A percentile compares a stretch with the other conserved stretches of the same genome.
phyloP scores from a whole-genome alignment of 2,888 invertebrate genomes.

The Drosophila peninsularis region DNA sequence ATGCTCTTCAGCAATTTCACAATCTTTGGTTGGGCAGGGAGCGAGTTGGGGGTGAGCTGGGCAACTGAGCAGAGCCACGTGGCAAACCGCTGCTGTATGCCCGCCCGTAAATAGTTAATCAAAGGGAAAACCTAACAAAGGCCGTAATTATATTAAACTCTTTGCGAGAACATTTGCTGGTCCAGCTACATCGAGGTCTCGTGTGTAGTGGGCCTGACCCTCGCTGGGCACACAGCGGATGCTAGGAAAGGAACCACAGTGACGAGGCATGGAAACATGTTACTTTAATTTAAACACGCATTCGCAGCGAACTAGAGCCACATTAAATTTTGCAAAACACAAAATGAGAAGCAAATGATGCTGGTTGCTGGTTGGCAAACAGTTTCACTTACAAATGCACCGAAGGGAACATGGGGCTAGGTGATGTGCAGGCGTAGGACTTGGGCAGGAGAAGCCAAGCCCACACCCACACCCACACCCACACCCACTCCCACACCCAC shows the following conservation, averaged over 20 bases:
- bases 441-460: conserved; percentile 30
- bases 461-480: conserved; percentile 7
- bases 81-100: conserved; percentile 18
- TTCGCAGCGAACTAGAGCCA: conserved; percentile 21
- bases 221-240: neutral
- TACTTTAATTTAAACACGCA: conserved; percentile 8
- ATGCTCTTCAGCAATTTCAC: neutral
- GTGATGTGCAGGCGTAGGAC: conserved; percentile 10
- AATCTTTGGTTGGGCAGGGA: neutral
- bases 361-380: conserved; percentile 50
- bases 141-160: conserved; percentile 64
- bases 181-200: conserved; percentile 1
- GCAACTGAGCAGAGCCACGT: conserved; percentile 2
- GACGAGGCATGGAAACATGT: neutral
- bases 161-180: conserved; percentile 26
- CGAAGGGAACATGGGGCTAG: conserved; percentile 23
- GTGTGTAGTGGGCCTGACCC: neutral
- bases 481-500: conserved; percentile 28
- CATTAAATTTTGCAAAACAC: conserved; percentile 72
- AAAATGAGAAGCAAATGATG: conserved; percentile 64
- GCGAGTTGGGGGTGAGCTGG: neutral
- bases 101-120: conserved; percentile 61
- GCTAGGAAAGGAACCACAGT: neutral
- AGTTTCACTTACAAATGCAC: conserved; percentile 71
- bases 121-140: conserved; percentile 69